Evolutionary conservation across 2,888 invertebrate genomes (phyloP).

Genomic region (Branchellion lobata): DNA sequence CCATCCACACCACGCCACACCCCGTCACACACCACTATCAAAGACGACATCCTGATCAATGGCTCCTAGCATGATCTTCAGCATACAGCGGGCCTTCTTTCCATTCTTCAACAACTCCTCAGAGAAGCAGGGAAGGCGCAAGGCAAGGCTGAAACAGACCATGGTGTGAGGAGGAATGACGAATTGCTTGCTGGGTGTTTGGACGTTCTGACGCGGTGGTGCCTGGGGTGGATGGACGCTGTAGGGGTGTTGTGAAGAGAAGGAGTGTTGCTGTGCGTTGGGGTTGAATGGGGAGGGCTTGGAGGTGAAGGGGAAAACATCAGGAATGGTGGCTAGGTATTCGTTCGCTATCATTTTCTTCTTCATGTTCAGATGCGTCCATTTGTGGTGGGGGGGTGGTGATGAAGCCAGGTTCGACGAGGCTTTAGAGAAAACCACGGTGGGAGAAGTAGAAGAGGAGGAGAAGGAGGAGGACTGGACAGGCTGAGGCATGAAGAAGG

Average conservation of each 20-base stretch:
- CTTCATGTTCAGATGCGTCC: constrained; percentile 35
- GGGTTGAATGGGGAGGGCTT: background rate
- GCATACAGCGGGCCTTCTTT: constrained; percentile 76
- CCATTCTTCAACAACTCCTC: constrained; percentile 82
- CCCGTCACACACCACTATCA: background rate
- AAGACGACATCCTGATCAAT: constrained; percentile 77
- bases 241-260: constrained; percentile 48
- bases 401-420: background rate
- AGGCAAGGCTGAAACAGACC: constrained; percentile 83
- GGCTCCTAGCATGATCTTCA: constrained; percentile 83
- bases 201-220: constrained; percentile 26
- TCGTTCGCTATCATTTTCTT: background rate
- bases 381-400: constrained; percentile 7
- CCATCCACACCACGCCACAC: too few relatives aligned
- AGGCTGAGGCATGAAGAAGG: constrained; percentile 78
- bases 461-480: background rate
- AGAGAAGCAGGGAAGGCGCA: constrained; percentile 85
- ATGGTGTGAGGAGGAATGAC: constrained; percentile 79
- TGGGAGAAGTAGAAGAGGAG: background rate
- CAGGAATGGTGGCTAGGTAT: background rate
- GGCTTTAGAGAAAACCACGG: background rate
- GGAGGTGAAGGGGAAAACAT: background rate
- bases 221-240: constrained; percentile 47
- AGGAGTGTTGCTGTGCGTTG: background rate
- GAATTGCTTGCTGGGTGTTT: constrained; percentile 28